Evolutionary conservation across 2,797 vertebrate genomes (phyloP), one percentile per base, ranked within the genome.

Genomic region (Gymnothorax reevesii): DNA sequence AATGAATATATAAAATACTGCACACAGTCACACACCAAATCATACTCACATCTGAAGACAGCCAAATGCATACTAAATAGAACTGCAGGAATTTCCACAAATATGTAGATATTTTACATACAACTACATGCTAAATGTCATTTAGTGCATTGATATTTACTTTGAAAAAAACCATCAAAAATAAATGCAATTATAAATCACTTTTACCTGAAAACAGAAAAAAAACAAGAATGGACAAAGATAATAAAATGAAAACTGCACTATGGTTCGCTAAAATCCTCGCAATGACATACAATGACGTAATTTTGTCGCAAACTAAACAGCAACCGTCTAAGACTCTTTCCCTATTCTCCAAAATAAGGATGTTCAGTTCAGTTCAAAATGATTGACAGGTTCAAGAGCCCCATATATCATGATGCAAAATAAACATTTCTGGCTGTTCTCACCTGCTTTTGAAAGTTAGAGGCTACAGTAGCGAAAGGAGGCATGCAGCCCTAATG

Each of bases 41-140:
- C 64, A 54, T 87, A 87, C 87, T 87, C 79, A 87, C 85, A 82
- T 84, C 62, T 85, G 83, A 82, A 86, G 85, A 85, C 86, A 25
- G 88, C 83, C 88, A 85, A 83, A 83, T 86, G 82, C 88, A 87
- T 83, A 87, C 82, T 88, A 79, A 88, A 87, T 84, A 87, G 20
- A 84, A 87, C 86, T 83, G 88, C 7, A 79, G 60, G 27, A 57
- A 66, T 62, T 83, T 77, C n/a, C 27, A 82, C 12, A 22, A 69
- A 83, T 17, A 83, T 80, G 22, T 59, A 59, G 60, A 77, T 73
- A n/a, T 73, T 73, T 71, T n/a, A 55, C 7, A 8, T 17, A 49
- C 17, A 52, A 2, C 15, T 15, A 42, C 13, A 20, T 73, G 15
- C 17, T 3, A 13, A 60, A 84, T 7, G n/a, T n/a, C 22, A 22